phyloP scores from a whole-genome alignment of 2,113 vertebrate species.

The Pterocles orientalis region DNA sequence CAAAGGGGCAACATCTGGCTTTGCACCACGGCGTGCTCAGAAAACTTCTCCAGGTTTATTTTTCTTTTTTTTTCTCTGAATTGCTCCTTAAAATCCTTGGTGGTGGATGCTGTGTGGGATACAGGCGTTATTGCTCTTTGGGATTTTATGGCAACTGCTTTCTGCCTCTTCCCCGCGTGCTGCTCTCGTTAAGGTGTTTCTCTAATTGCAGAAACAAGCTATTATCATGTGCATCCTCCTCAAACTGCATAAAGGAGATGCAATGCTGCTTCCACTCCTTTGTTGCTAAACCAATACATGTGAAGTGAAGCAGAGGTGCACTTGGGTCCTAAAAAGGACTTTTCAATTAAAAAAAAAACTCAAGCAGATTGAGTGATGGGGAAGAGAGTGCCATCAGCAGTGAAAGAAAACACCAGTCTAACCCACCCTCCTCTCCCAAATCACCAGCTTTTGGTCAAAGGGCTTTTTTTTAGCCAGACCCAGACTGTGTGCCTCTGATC shows the following conservation, averaged over 20 bases:
- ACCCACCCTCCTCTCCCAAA: background rate
- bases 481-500: background rate
- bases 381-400: background rate
- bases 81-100: accelerated
- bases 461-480: background rate
- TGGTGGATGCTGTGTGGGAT: background rate
- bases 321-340: background rate
- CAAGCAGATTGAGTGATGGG: background rate
- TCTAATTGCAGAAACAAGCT: background rate
- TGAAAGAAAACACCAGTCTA: background rate
- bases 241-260: accelerated
- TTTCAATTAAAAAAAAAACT: background rate
- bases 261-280: background rate
- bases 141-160: background rate
- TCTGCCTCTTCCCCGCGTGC: background rate
- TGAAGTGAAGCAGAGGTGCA: background rate
- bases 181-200: background rate
- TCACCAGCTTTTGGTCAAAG: background rate
- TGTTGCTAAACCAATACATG: accelerated
- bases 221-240: accelerated
- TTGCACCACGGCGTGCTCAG: accelerated
- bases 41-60: background rate
- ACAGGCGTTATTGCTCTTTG: accelerated
- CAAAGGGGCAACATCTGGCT: background rate
- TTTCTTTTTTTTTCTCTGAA: background rate